Evolutionary conservation across 1,140 invertebrate species (phyloP), one percentile per base, ranked within the genome.

Genomic region (Micrasema longulum): DNA sequence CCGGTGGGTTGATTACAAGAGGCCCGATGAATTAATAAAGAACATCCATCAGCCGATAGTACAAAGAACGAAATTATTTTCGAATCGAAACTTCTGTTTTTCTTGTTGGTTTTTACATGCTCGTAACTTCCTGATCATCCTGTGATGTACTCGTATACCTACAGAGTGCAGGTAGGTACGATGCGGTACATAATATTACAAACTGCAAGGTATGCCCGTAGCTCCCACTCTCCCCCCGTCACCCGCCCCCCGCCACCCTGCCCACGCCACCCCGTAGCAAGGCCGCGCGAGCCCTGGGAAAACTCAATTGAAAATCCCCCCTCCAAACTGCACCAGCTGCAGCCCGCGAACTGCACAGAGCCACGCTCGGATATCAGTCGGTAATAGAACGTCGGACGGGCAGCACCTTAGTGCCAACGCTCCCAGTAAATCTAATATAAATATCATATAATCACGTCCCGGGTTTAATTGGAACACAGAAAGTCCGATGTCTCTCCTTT

Each of bases 251-350:
- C 11, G 3, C 4, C 41, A 11, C 41, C 11, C 41, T 3, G 2
- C 41, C 10, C 4, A 2, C 41, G 2, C 4, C 41, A 11, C 11
- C 2, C 41, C 41, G 10, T 11, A 16, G 41, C 41, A 43, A 43
- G 41, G 43, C 16, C 43, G 43, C n/a, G n/a, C 43, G n/a, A 16
- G 43, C 11, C 41, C 41, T 16, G 41, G 41, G 41, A 43, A 43
- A 43, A 11, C 41, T 16, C 3, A 31, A 31, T 31, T 4, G 26
- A 31, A 31, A 31, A 31, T 31, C 14, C 41, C 14, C 43, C 43
- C 43, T 6, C n/a, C 43, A 16, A 1, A 7, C 10, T 38, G 36
- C 41, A 3, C 11, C n/a, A 1, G 43, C 43, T 47, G 43, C 43
- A 47, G 43, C 4, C 5, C 43, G n/a, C 43, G 26, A 31, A 31